Percentiles rank a stretch among this genome's conserved stretches.
Conservation (phyloP, 2,797 vertebrate species). For the Lutjanus argentimaculatus region DNA sequence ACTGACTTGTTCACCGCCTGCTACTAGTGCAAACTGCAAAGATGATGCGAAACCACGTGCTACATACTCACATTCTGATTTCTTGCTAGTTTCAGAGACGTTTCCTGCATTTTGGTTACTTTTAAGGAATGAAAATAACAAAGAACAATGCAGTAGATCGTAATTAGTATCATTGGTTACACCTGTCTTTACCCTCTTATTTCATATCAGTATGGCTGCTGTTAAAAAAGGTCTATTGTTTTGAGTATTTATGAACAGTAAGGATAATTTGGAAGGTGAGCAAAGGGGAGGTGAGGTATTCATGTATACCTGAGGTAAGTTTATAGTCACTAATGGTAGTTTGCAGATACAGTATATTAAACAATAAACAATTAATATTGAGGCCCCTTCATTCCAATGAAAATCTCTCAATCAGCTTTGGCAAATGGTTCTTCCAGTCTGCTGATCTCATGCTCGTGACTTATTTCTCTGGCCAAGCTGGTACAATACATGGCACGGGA, state of each 20-base stretch:
- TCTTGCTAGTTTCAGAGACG: too few relatives aligned
- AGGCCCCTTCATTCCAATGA: conserved; percentile 15
- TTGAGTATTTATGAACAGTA: not conserved
- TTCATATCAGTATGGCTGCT: too few relatives aligned
- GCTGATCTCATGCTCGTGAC: not conserved
- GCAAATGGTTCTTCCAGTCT: not conserved
- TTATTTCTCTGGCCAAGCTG: not conserved
- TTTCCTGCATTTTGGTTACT: too few relatives aligned
- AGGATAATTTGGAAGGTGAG: not conserved
- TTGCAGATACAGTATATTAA: not conserved
- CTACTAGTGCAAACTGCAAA: too few relatives aligned
- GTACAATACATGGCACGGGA: not conserved
- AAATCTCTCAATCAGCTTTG: not conserved
- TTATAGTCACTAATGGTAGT: not conserved
- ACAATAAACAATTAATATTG: not conserved
- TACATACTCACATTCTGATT: too few relatives aligned
- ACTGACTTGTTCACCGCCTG: too few relatives aligned
- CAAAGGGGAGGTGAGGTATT: not conserved
- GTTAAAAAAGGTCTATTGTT: too few relatives aligned
- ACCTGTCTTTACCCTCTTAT: too few relatives aligned
- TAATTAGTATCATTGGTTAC: too few relatives aligned
- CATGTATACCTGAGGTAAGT: not conserved
- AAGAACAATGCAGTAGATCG: too few relatives aligned
- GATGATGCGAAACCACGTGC: too few relatives aligned
- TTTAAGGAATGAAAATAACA: too few relatives aligned